Evolutionary conservation across 2,113 vertebrate species (phyloP), one percentile per base, ranked within the genome.

Genomic region (Coryphaenoides rupestris): DNA sequence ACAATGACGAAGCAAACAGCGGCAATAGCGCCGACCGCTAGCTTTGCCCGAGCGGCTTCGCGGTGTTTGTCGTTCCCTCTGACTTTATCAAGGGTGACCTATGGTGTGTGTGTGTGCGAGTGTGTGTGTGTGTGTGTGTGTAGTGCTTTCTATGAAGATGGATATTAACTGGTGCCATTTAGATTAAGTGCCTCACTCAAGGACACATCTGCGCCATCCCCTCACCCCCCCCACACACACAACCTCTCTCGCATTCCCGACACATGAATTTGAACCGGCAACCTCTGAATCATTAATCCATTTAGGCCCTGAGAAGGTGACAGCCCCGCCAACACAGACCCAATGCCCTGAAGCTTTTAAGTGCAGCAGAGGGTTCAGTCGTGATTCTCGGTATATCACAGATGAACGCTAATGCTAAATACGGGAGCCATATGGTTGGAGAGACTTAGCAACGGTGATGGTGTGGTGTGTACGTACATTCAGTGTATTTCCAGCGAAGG

Each of bases 91-190:
- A 79, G 73, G 81, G 77, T 62, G 65, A 87, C 84, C 84, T 80
- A 71, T 61, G 69, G 79, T 82, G 69, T n/a, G 15, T 16, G 78
- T 66, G 55, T 60, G 80, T 63, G 68, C 60, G 69, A 71, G 80
- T 82, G 69, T n/a, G 3, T 2, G 78, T 66, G 55, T 60, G 69
- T 5, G 72, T 71, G 69, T 78, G 80, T 63, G 69, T 73, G 26
- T 75, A 79, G 81, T 78, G 70, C 61, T 59, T 83, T 83, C 5
- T 79, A 80, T 69, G 59, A 77, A 84, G 81, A 89, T 78, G 76
- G 82, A 86, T 87, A 85, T 85, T 82, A 81, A 86, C 69, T 72
- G 73, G 83, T 82, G 82, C 73, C 58, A 72, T 85, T 78, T 78
- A 74, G 76, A 86, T 82, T 67, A 82, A 86, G 78, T 77, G 77